phyloP scores from a whole-genome alignment of 2,888 invertebrate genomes.

The Allacma fusca region DNA sequence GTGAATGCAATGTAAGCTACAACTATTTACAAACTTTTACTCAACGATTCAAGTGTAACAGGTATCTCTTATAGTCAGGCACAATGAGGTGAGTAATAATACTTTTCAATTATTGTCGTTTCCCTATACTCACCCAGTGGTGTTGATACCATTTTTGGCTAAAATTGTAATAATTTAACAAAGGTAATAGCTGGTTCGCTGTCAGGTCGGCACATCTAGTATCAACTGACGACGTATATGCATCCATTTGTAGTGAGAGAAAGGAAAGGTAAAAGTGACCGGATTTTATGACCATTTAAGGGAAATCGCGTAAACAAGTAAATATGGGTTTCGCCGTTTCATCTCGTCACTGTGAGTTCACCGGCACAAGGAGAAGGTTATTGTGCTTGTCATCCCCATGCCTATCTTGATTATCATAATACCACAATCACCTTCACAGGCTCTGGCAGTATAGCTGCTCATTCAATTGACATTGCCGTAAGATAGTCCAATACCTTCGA shows the following conservation, averaged over 20 bases:
- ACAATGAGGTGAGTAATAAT: too few species aligned
- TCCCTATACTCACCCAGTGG: too few species aligned
- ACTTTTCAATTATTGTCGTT: too few species aligned
- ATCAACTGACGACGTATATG: too few species aligned
- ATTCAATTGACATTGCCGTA: not conserved
- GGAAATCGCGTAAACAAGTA: constrained; percentile 16
- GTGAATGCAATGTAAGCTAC: too few species aligned
- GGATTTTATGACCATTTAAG: constrained; percentile 23
- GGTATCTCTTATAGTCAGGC: too few species aligned
- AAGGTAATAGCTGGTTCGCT: not conserved
- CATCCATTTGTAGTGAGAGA: not conserved
- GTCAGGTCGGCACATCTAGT: too few species aligned
- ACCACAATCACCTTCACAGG: not conserved
- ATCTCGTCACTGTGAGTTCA: constrained; percentile 13
- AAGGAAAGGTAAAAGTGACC: constrained; percentile 19
- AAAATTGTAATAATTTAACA: too few species aligned
- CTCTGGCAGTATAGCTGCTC: not conserved
- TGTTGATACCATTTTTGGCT: too few species aligned
- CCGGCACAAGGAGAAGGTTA: constrained; percentile 33
- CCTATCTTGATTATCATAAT: not conserved
- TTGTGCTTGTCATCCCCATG: not conserved
- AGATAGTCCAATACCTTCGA: not conserved
- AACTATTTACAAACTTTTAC: too few species aligned
- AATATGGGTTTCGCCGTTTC: not conserved
- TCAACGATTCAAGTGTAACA: too few species aligned